Evolutionary conservation across 2,113 vertebrate genomes (phyloP).

Genomic region (Mesitornis unicolor): DNA sequence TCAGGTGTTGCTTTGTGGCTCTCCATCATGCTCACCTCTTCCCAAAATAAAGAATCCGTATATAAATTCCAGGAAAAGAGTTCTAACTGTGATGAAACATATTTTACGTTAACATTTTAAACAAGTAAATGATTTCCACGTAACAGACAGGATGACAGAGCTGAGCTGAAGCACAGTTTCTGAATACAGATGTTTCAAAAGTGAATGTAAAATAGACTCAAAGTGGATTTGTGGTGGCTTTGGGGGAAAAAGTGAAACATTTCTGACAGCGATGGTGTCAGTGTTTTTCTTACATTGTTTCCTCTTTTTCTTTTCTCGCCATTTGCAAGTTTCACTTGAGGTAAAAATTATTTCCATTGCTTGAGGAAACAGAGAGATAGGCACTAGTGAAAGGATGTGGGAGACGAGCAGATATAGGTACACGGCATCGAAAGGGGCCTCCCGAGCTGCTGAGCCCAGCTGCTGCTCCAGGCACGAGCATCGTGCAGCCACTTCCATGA

Average conservation of each 20-base stretch:
- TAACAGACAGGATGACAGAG: conserved; percentile 18
- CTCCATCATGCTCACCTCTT: background rate
- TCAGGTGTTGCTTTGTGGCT: background rate
- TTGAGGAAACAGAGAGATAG: background rate
- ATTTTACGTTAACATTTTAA: background rate
- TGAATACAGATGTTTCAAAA: conserved; percentile 13
- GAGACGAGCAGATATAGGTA: background rate
- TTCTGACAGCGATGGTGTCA: background rate
- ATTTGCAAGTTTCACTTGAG: background rate
- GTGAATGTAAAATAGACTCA: background rate
- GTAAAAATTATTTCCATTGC: background rate
- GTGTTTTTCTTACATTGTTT: background rate
- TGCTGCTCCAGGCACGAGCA: background rate
- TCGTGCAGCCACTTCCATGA: rapidly evolving
- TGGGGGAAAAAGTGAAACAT: background rate
- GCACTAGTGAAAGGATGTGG: background rate
- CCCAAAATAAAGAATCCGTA: background rate
- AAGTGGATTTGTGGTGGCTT: background rate
- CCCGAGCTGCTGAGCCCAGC: rapidly evolving
- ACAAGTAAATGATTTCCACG: background rate
- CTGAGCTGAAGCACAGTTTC: background rate
- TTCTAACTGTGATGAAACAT: background rate
- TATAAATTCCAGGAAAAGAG: background rate
- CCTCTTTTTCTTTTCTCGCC: background rate
- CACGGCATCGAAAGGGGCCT: background rate